Evolutionary conservation across 2,888 invertebrate species (phyloP).

Genomic region (Odontomyia ornata): DNA sequence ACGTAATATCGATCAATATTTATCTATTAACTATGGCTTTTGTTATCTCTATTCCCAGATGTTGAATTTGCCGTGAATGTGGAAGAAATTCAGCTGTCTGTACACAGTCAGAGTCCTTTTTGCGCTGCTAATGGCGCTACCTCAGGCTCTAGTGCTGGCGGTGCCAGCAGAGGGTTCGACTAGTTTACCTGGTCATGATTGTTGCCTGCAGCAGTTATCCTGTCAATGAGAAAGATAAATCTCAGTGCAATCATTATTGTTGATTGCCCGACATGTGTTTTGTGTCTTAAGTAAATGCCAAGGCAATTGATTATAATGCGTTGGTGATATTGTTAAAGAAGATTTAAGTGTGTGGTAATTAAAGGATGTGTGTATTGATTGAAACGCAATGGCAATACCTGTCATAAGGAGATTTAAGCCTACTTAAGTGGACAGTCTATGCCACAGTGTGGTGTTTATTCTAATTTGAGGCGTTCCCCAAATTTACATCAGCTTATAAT

Average conservation of each 20-base stretch:
- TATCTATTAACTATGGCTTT: conserved; percentile 42
- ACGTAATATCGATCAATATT: conserved; percentile 45
- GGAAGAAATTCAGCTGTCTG: not conserved
- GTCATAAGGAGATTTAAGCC: no score
- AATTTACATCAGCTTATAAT: no score
- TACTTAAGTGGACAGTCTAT: no score
- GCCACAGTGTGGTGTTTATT: no score
- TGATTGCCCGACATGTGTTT: conserved; percentile 26
- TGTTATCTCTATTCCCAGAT: conserved; percentile 25
- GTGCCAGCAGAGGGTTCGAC: not conserved
- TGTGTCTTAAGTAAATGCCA: not conserved
- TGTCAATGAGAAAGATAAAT: conserved; percentile 20
- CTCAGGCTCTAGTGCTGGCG: not conserved
- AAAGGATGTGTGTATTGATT: not conserved
- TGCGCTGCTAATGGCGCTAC: not conserved
- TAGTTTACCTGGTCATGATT: not conserved
- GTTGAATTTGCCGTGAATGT: not conserved
- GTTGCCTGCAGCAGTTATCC: conserved; percentile 9
- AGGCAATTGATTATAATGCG: conserved; percentile 16
- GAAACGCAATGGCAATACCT: no score
- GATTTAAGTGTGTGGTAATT: not conserved
- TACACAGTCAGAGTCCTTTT: not conserved
- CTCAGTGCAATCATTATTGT: conserved; percentile 27
- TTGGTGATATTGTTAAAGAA: conserved; percentile 3
- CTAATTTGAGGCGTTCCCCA: no score